Evolutionary conservation across 2,797 vertebrate species (phyloP), one percentile per base, ranked within the genome.

Genomic region (Balearica regulorum): DNA sequence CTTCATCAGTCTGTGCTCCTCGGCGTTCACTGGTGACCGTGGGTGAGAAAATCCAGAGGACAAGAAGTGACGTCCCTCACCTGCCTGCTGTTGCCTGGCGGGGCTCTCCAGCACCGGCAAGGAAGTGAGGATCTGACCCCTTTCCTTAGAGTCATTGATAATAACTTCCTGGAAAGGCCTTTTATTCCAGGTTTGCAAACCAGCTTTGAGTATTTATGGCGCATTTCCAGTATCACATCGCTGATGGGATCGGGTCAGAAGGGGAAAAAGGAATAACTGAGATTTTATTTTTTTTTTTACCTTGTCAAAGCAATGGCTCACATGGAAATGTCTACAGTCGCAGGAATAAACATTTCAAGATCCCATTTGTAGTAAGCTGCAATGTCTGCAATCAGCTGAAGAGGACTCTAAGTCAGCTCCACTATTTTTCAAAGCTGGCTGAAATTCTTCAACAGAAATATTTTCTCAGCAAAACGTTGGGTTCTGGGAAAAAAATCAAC

Each of bases 81-180:
- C 96, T 97, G 85, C 77, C 28, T n/a, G 22, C 18, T 70, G 35
- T 35, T 79, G 89, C 77, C 75, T 71, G 57, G 25, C 3, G 3
- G 49, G 85, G 64, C 71, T 93, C 70, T 85, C 35, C 84, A 31
- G 44, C 4, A 10, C 39, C 2, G 1, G 48, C 13, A 4, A 96
- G 95, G 94, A 96, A 97, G 91, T 19, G 6, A 94, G 83, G 83
- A 57, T 94, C 78, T 98, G 97, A 97, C 96, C 96, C 93, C 61
- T 96, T 97, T 97, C 92, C 96, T 98, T 96, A 94, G 60, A 97
- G 94, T 96, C 85, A 68, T 96, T 97, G 97, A 97, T 95, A 97
- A 97, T 97, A 97, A 97, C 96, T 98, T 98, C 97, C 97, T 97
- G 94, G 83, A 95, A 96, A 91, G 94, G 89, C 82, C 93, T 98